A percentile compares a stretch with the other conserved stretches of the same genome.
These are phyloP conservation scores for Arctia plantaginis DNA, from an alignment of 2,888 invertebrate species.

Conservation along the genomic window DNA sequence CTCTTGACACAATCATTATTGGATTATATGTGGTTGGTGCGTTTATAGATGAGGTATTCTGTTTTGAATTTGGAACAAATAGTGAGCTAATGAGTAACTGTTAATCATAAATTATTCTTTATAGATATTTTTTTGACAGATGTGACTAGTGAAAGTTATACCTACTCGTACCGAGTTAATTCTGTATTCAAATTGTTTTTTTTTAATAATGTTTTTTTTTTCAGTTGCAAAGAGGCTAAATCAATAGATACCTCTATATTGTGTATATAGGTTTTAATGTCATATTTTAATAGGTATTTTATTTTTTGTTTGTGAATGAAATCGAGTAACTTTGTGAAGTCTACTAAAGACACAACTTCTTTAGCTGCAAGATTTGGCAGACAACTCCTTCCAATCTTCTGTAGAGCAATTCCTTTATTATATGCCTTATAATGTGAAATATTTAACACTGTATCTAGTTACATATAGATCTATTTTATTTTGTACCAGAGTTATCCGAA, in stretches of 20 bases:
- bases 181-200: neutral
- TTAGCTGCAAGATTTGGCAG: too few species aligned
- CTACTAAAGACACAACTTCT: too few species aligned
- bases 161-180: neutral
- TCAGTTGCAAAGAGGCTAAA: neutral
- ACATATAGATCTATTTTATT: too few species aligned
- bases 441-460: too few species aligned
- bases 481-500: too few species aligned
- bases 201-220: neutral
- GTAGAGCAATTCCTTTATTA: too few species aligned
- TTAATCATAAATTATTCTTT: constrained; percentile 7
- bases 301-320: too few species aligned
- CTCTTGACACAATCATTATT: constrained; percentile 39
- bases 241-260: neutral
- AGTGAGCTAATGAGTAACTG: constrained; percentile 41
- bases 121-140: constrained; percentile 7
- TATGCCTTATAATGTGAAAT: too few species aligned
- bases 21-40: constrained; percentile 25
- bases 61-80: constrained; percentile 36
- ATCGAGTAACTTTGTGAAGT: too few species aligned
- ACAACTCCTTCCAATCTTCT: too few species aligned
- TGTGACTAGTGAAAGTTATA: constrained; percentile 6
- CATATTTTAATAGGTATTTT: too few species aligned
- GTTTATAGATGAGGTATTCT: neutral
- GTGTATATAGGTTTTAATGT: neutral